phyloP scores from a whole-genome alignment of 2,113 vertebrate genomes.

The Paramormyrops kingsleyae region DNA sequence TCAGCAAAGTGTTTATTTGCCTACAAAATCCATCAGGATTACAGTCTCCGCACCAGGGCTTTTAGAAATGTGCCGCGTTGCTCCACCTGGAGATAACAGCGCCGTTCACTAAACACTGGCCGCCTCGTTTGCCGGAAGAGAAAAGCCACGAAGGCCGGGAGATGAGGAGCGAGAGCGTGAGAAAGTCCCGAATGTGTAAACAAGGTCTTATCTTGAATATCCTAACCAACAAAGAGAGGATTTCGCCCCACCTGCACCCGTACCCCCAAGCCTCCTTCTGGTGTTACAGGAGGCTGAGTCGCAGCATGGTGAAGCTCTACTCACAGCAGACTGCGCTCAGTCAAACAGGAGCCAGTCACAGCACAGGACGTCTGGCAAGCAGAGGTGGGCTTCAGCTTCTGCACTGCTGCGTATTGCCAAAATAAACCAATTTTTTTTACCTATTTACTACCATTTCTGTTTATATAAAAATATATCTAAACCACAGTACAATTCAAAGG shows the following conservation, averaged over 20 bases:
- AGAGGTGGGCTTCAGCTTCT: not conserved
- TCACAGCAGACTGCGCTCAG: not conserved
- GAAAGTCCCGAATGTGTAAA: not conserved
- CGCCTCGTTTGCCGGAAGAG: not conserved
- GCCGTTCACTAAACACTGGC: not conserved
- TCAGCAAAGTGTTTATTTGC: not conserved
- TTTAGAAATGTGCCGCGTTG: not conserved
- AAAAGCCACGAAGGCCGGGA: not conserved
- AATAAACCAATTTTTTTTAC: too few relatives aligned
- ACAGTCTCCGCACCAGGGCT: not conserved
- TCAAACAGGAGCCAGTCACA: not conserved
- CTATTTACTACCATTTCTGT: not conserved
- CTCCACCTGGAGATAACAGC: not conserved
- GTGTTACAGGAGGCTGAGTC: not conserved
- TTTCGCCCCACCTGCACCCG: not conserved
- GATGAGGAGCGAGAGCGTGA: not conserved
- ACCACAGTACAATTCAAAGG: not conserved
- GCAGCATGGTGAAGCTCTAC: not conserved
- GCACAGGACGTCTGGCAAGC: not conserved
- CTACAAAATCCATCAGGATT: not conserved
- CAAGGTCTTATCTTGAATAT: not conserved
- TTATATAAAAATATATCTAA: not conserved
- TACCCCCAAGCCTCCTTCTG: not conserved
- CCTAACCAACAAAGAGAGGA: not conserved
- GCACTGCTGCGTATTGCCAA: not conserved